Evolutionary conservation across 1,140 invertebrate species (phyloP), one percentile per base, ranked within the genome.

Genomic region (Capitella teleta): DNA sequence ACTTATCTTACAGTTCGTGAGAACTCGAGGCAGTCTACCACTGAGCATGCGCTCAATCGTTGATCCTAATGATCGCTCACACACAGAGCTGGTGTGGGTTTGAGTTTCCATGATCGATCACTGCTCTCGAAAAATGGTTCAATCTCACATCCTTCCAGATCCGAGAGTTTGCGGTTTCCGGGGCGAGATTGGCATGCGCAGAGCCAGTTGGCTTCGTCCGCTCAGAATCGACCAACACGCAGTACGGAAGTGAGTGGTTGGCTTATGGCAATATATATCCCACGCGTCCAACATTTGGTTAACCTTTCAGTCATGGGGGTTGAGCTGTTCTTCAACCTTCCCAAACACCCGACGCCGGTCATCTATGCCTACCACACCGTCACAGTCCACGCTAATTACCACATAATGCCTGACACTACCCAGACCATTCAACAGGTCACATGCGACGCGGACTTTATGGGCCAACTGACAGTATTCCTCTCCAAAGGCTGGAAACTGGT

Each of bases 251-350:
- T 49, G 40, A 49, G 47, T 21, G 5, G 21, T 3, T 32, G 8
- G 30, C 30, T n/a, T n/a, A 32, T n/a, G 8, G 8, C 30, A 8
- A 32, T 32, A 8, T 32, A 8, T n/a, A 32, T n/a, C 8, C 30
- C 8, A 32, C n/a, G 8, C n/a, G 21, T 4, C 5, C 21, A n/a
- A 18, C 42, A 30, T 6, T 47, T 47, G 16, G 36, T 32, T 32
- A 21, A 45, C 6, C 14, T 47, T 47, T 40, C 36, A 49, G 47
- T 49, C 5, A 49, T 40, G 6, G 47, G 47, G 8, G 47, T 49
- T 19, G 47, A 49, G 16, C 47, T 49, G 19, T 49, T 49, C 47
- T 49, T 42, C 25, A 38, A 49, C 21, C 14, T 49, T 23, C 47
- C 47, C 5, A 2, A 14, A 38, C 47, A 23, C 34, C 25, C n/a